Evolutionary conservation across 2,113 vertebrate genomes (phyloP), one percentile per base, ranked within the genome.

Genomic region (Acrocephalus arundinaceus): DNA sequence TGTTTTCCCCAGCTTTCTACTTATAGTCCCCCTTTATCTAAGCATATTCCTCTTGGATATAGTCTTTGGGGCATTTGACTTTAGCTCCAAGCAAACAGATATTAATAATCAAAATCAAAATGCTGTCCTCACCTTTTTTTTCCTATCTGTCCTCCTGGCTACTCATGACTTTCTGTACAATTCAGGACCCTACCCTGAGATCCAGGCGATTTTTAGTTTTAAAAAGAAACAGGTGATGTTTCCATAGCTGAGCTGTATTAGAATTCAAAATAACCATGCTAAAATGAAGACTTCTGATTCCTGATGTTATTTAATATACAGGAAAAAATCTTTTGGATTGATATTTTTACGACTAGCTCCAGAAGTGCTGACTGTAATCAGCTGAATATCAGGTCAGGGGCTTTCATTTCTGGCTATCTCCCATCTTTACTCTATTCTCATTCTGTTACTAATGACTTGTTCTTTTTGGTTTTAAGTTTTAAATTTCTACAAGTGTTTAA

Each of bases 361-460:
- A 91, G 61, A 94, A 84, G 21, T 86, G 51, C 78, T 94, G 79
- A 85, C 87, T 96, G 37, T 45, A 67, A 86, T 95, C 65, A 92
- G 79, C 81, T 91, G 62, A 25, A 3, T 51, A 85, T 63, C 70
- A 94, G 63, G 62, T 75, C 84, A 91, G 27, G 17, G 61, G 13
- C 13, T 75, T 82, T 93, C 1, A 31, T 82, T 91, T 88, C 80
- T 91, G 61, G 27, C 52, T 52, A 7, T 51, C 15, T 93, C 43
- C 15, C 57, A 57, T 79, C 45, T 70, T 67, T 72, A 33, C 11
- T 59, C 25, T 78, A 45, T 17, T 83, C 37, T 91, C 75, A 94
- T 91, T 93, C 94, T 96, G 92, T 93, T 95, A 96, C 72, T 93
- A 94, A 94, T 93, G 83, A 93, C 21, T 81, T 66, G 8, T 39